These are phyloP conservation scores for Bovichtus diacanthus DNA, from an alignment of 2,797 vertebrate species.

Conservation along the genomic window DNA sequence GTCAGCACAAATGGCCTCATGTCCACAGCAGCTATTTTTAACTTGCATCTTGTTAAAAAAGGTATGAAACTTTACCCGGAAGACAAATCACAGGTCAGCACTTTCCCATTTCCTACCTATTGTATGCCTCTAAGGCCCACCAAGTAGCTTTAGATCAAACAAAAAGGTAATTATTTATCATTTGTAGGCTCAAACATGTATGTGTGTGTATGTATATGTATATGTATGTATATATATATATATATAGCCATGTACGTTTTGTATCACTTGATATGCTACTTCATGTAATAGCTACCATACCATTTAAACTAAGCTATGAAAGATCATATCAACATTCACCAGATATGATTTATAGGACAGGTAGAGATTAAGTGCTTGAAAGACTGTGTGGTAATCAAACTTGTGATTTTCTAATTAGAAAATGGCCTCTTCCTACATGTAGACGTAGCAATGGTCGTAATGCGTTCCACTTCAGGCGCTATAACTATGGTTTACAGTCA, in stretches of 20 bases:
- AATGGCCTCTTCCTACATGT: not conserved
- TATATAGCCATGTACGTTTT: too few relatives aligned
- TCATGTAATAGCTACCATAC: not conserved
- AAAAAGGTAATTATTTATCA: not conserved
- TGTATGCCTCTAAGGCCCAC: not conserved
- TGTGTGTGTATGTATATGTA: too few relatives aligned
- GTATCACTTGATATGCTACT: too few relatives aligned
- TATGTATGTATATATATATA: too few relatives aligned
- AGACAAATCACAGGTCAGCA: not conserved
- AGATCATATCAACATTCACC: not conserved
- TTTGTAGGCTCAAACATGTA: too few relatives aligned
- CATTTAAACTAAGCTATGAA: not conserved
- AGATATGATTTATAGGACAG: not conserved
- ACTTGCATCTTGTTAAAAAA: slow-evolving; percentile 14
- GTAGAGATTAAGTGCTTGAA: not conserved
- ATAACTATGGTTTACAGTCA: slow-evolving; percentile 6
- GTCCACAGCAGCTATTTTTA: slow-evolving; percentile 28
- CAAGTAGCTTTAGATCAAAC: not conserved
- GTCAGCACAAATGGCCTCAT: not conserved
- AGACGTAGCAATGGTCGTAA: not conserved
- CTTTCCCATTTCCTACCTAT: not conserved
- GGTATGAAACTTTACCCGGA: slow-evolving; percentile 1
- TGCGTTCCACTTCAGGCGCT: slow-evolving; percentile 2
- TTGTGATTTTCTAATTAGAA: slow-evolving; percentile 8
- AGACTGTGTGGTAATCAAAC: slow-evolving; percentile 1